Base-by-base conservation (phyloP, 2,888 invertebrate genomes). In the Diabrotica balteata region DNA sequence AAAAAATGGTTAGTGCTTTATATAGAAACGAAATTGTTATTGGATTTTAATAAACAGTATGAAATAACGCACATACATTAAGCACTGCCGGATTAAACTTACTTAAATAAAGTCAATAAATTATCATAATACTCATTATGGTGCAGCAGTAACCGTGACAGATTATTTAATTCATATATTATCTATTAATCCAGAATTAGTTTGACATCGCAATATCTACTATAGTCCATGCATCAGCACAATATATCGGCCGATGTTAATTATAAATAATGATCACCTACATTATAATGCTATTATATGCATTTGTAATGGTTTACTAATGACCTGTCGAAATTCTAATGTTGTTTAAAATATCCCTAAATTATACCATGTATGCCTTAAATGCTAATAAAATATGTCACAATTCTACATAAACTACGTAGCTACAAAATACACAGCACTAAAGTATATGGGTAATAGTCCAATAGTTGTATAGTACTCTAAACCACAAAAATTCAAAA, bases 201-300 rank as follows among this genome's bases (percentile, higher is more conserved):
- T 68, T 63, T 66, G 72, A 68, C 69, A 68, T 59, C 61, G 17
- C 69, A 71, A 71, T 65, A 69, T 32, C 32, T 60, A 51, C 63
- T 68, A 57, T 59, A 53, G 60, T 66, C 57, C 52, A 50, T 67
- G 65, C 69, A 63, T 69, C 62, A 51, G 52, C 58, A 54, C 58
- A 72, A 67, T 67, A 61, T 50, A 57, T 52, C 60, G 58, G 67
- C 57, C 66, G 58, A 63, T 66, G 61, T 66, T 71, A 69, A 72
- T 72, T 69, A 66, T 68, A 69, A 72, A 67, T 72, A 67, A 72
- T 69, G 72, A 61, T 53, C 52, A 9, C 52, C 60, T 59, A 54
- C 57, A 70, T 67, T 58, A 67, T 52, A 64, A 60, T 57, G 60
- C 57, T 50, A 69, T 67, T 66, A 65, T 63, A 62, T 51, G 65